Percentiles rank a stretch among this genome's conserved stretches.
Evolutionary conservation across 1,140 invertebrate species (phyloP).

Genomic region (Cydia pomonella): DNA sequence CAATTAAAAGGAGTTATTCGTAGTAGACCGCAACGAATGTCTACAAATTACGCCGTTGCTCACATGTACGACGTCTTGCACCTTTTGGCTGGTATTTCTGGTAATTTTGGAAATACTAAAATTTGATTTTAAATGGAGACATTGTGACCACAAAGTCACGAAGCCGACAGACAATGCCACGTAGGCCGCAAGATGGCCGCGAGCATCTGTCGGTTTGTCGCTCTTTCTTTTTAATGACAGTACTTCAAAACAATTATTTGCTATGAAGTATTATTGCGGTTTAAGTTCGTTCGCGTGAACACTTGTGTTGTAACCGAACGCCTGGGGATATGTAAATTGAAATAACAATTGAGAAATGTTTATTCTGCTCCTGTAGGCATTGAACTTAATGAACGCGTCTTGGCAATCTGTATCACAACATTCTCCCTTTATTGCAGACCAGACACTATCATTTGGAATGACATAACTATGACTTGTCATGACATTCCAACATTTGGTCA

Average conservation of each 20-base stretch:
- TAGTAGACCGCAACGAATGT: slow-evolving; percentile 1
- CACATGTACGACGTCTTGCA: slow-evolving; percentile 37
- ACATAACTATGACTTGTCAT: no score
- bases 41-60: slow-evolving; percentile 1
- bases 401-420: no score
- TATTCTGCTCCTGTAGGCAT: neutral
- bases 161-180: slow-evolving; percentile 57
- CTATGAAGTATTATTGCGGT: slow-evolving; percentile 68
- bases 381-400: neutral
- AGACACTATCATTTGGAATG: no score
- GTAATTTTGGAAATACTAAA: slow-evolving; percentile 57
- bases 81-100: slow-evolving; percentile 46
- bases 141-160: slow-evolving; percentile 72
- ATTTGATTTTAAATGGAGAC: slow-evolving; percentile 74
- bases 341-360: slow-evolving; percentile 21
- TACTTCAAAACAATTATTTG: slow-evolving; percentile 71
- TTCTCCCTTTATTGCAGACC: no score
- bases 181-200: slow-evolving; percentile 70
- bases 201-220: slow-evolving; percentile 78
- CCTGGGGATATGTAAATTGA: slow-evolving; percentile 63
- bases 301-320: slow-evolving; percentile 55
- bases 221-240: slow-evolving; percentile 68
- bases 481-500: no score
- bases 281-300: slow-evolving; percentile 58
- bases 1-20: slow-evolving; percentile 2